Conservation (phyloP, 1,140 invertebrate genomes). For the Zaprionus camerounensis region DNA sequence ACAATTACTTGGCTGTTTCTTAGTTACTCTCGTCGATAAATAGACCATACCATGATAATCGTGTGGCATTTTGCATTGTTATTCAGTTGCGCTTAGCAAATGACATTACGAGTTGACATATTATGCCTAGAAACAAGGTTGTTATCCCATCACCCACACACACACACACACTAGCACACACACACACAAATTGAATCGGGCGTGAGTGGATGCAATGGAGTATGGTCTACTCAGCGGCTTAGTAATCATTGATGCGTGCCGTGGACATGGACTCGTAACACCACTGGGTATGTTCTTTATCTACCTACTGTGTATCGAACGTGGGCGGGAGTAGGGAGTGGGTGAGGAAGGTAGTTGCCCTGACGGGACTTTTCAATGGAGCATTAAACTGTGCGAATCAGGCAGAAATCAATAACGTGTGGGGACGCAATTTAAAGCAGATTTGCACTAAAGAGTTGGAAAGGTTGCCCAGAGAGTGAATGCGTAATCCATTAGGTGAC, state of each 20-base stretch:
- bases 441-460: background rate
- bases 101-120: constrained; percentile 5
- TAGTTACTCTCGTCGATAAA: background rate
- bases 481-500: background rate
- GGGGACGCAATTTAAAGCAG: background rate
- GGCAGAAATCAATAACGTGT: constrained; percentile 16
- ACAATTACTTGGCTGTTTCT: background rate
- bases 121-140: background rate
- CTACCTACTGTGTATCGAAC: background rate
- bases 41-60: background rate
- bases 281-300: background rate
- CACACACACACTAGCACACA: background rate
- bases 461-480: background rate
- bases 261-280: constrained; percentile 27
- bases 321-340: background rate
- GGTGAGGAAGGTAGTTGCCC: background rate
- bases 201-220: background rate
- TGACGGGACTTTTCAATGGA: constrained; percentile 46
- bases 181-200: background rate
- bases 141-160: background rate
- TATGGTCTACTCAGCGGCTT: constrained; percentile 7
- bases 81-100: background rate
- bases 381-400: constrained; percentile 68
- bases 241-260: constrained; percentile 41
- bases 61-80: background rate